Conservation (phyloP, 2,888 invertebrate species). For the Meloe dianella region DNA sequence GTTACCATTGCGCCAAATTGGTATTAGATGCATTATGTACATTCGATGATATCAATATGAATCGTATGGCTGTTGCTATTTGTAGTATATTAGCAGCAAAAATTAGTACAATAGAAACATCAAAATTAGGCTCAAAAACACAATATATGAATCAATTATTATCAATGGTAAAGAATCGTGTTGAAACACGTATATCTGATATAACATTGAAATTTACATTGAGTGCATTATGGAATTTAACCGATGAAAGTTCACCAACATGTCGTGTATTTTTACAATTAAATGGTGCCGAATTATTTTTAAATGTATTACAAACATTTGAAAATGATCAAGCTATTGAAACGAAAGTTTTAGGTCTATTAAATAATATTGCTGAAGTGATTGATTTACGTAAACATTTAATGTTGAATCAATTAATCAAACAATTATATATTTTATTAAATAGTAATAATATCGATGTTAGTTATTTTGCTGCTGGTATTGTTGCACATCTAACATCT, state of each 20-base stretch:
- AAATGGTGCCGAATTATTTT: slow-evolving; percentile 71
- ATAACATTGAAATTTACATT: slow-evolving; percentile 78
- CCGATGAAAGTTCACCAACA: slow-evolving; percentile 76
- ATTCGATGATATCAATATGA: slow-evolving; percentile 73
- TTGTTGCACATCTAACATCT: slow-evolving; percentile 72
- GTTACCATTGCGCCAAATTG: slow-evolving; percentile 68
- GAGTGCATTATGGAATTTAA: slow-evolving; percentile 79
- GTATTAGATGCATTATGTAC: slow-evolving; percentile 74
- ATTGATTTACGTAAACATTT: slow-evolving; percentile 51
- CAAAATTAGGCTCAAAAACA: slow-evolving; percentile 68
- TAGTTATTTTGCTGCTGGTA: slow-evolving; percentile 76
- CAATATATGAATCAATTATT: slow-evolving; percentile 73
- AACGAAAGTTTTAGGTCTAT: slow-evolving; percentile 71
- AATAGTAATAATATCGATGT: slow-evolving; percentile 70
- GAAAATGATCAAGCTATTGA: slow-evolving; percentile 71
- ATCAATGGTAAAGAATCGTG: slow-evolving; percentile 62
- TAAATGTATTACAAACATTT: slow-evolving; percentile 70
- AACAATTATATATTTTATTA: slow-evolving; percentile 48
- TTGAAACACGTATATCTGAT: slow-evolving; percentile 61
- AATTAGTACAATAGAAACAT: slow-evolving; percentile 67
- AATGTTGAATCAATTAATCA: slow-evolving; percentile 47
- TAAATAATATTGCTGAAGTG: slow-evolving; percentile 81
- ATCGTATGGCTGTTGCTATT: slow-evolving; percentile 80
- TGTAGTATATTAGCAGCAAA: slow-evolving; percentile 71
- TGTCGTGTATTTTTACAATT: slow-evolving; percentile 72